These are phyloP conservation scores for Porites lutea DNA, from an alignment of 64 coral and sea anemone genomes.

Conservation along the genomic window DNA sequence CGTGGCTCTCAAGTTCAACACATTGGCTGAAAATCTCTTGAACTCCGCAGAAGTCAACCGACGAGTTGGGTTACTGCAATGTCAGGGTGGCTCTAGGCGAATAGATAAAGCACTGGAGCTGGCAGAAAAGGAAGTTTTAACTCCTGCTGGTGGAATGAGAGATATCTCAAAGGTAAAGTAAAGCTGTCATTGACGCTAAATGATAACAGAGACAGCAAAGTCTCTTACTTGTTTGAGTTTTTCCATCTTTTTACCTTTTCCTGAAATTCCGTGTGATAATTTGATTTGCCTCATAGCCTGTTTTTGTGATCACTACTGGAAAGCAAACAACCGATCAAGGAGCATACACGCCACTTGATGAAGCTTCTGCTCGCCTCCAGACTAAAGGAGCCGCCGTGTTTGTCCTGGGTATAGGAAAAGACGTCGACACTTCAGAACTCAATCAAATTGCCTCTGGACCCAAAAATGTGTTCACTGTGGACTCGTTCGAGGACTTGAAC, in stretches of 20 bases:
- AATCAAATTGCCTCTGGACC: slow-evolving; percentile 13
- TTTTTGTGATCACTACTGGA: slow-evolving; percentile 58
- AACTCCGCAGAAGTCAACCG: slow-evolving; percentile 19
- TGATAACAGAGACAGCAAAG: no score
- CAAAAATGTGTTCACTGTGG: slow-evolving; percentile 28
- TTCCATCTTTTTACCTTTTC: neutral
- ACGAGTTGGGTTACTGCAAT: slow-evolving; percentile 25
- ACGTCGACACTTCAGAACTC: slow-evolving; percentile 10
- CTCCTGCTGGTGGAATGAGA: slow-evolving; percentile 45
- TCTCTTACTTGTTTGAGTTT: neutral
- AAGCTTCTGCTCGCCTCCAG: slow-evolving; percentile 24
- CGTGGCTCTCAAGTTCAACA: slow-evolving; percentile 60
- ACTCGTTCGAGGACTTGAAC: slow-evolving; percentile 38
- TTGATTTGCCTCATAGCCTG: slow-evolving; percentile 19
- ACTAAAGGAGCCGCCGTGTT: slow-evolving; percentile 44
- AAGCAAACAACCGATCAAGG: slow-evolving; percentile 24
- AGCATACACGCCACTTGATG: slow-evolving; percentile 25
- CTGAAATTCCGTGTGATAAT: neutral
- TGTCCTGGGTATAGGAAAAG: slow-evolving; percentile 45
- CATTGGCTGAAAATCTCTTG: slow-evolving; percentile 24
- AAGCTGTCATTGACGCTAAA: no score
- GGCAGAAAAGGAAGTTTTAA: slow-evolving; percentile 50
- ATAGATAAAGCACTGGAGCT: slow-evolving; percentile 73
- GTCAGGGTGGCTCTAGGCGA: slow-evolving; percentile 49
- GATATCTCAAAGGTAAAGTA: slow-evolving; percentile 34